A percentile compares a stretch with the other conserved stretches of the same genome.
These are phyloP conservation scores for Amphiprion ocellaris DNA, from an alignment of 2,113 vertebrate genomes.

Conservation along the genomic window DNA sequence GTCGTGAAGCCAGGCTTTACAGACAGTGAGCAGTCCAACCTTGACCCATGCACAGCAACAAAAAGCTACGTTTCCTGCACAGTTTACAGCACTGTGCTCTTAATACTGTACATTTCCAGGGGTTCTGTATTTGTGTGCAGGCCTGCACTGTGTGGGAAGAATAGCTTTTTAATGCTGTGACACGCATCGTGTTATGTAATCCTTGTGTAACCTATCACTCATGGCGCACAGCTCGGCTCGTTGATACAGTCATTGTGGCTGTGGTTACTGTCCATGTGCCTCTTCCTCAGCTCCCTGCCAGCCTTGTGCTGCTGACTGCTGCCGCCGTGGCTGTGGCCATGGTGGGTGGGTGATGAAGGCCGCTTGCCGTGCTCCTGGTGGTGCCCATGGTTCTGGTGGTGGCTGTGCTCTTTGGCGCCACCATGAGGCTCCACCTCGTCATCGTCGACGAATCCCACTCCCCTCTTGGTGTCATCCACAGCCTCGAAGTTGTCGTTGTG, in stretches of 20 bases:
- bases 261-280: conserved; percentile 83
- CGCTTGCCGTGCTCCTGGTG: conserved; percentile 72
- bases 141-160: conserved; percentile 61
- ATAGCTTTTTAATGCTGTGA: conserved; percentile 65
- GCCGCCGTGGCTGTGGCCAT: conserved; percentile 70
- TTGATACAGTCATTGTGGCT: conserved; percentile 83
- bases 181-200: conserved; percentile 59
- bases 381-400: conserved; percentile 80
- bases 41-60: conserved; percentile 51
- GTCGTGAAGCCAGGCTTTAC: conserved; percentile 52
- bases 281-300: conserved; percentile 91
- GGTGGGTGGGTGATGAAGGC: conserved; percentile 65
- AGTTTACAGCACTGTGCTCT: conserved; percentile 29
- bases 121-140: conserved; percentile 36
- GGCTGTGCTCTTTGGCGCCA: conserved; percentile 65
- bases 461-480: conserved; percentile 68
- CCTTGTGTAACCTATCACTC: conserved; percentile 45
- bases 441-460: conserved; percentile 7
- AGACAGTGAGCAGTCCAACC: conserved; percentile 58
- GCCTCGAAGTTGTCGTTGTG: conserved; percentile 66
- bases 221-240: conserved; percentile 88
- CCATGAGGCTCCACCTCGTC: conserved; percentile 68
- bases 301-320: conserved; percentile 82
- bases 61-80: conserved; percentile 64
- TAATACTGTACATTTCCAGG: conserved; percentile 33